Base-by-base conservation (phyloP, 1,140 invertebrate genomes). In the Drosophila sulfurigaster region DNA sequence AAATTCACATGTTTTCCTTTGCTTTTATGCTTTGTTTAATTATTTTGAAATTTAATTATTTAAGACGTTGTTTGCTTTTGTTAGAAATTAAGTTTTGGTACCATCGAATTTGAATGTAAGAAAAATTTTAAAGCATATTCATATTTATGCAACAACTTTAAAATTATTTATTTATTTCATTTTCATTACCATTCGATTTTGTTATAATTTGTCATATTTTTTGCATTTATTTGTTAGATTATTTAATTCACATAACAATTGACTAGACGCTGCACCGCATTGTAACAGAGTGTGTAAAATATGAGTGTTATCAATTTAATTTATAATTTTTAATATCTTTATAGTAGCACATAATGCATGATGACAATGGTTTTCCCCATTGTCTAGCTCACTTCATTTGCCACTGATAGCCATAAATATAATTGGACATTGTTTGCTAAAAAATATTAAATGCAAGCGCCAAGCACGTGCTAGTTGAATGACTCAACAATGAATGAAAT, bases 331-430 rank as follows among this genome's bases (percentile, higher is more conserved):
- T 43, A 45, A 59, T 59, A 16, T 38, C n/a, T 52, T 41, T 45
- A 38, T 32, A 54, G 51, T 54, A n/a, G 51, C 41, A 25, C 48
- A 60, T 32, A 52, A 52, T 32, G 43, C 8, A 30, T 62, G 13
- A 16, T 41, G 46, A 16, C 35, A n/a, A 35, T n/a, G 20, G 32
- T 75, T 71, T 57, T 62, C 13, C 51, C 1, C 7, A 28, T 7
- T 30, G 25, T 30, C 51, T 32, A 15, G 5, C 35, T 75, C 58
- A 59, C 51, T 60, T 8, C 11, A 54, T 38, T 66, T 72, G 38
- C 54, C 63, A 63, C 67, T 78, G 76, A 67, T 38, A 70, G 70
- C 70, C 65, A 81, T 75, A 78, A 77, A 81, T 74, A 54, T 74
- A 54, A 66, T 58, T 51, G 45, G 38, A 43, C 62, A 52, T 46